Evolutionary conservation across 2,888 invertebrate genomes (phyloP).

Genomic region (Steinernema hermaphroditum): DNA sequence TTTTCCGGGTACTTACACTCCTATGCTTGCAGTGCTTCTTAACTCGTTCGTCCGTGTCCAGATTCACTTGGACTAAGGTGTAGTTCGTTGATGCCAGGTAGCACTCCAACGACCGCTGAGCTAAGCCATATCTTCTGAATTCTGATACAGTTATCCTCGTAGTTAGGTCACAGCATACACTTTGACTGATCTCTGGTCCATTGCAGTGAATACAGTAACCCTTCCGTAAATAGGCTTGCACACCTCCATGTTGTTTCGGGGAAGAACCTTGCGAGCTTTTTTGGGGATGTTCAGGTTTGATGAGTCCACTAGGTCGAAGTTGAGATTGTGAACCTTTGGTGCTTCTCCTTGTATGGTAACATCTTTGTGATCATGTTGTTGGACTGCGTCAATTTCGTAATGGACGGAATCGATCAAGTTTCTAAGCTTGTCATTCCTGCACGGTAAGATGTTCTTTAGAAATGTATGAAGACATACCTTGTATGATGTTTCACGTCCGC

Average conservation of each 20-base stretch:
- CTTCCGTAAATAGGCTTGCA: slow-evolving; percentile 53
- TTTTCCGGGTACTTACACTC: slow-evolving; percentile 49
- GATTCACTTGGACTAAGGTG: slow-evolving; percentile 54
- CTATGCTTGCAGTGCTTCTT: slow-evolving; percentile 49
- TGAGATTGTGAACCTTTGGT: too few relatives aligned
- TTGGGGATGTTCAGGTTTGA: too few relatives aligned
- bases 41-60: slow-evolving; percentile 54
- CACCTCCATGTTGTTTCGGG: slow-evolving; percentile 44
- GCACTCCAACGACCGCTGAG: slow-evolving; percentile 58
- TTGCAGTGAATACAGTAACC: slow-evolving; percentile 36
- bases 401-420: too few relatives aligned
- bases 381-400: too few relatives aligned
- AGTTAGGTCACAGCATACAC: background rate
- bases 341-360: too few relatives aligned
- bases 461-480: too few relatives aligned
- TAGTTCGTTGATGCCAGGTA: slow-evolving; percentile 61
- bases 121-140: slow-evolving; percentile 60
- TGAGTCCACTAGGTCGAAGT: too few relatives aligned
- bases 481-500: too few relatives aligned
- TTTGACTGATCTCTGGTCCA: slow-evolving; percentile 28
- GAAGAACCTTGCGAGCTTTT: background rate
- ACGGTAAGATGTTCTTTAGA: too few relatives aligned
- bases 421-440: too few relatives aligned
- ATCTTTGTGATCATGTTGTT: too few relatives aligned
- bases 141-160: background rate